Base-by-base conservation (phyloP, 1,140 invertebrate genomes). In the Drosophila aff. region DNA sequence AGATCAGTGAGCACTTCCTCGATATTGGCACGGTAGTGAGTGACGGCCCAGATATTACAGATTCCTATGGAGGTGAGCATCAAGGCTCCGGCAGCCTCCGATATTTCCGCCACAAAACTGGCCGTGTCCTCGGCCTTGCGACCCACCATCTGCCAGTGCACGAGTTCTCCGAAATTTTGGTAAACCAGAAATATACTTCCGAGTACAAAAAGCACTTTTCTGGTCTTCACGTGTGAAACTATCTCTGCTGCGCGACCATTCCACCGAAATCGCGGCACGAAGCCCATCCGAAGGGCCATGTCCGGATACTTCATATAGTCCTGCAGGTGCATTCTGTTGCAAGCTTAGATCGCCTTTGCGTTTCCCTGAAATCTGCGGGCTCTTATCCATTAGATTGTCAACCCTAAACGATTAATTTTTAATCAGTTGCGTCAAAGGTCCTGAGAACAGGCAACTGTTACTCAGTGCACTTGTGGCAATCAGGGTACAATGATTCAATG, bases 111-210 rank as follows among this genome's bases (percentile, higher is more conserved):
- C 4, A 90, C 40, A 15, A 73, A 62, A 0, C 18, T 58, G 23
- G 21, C 13, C 0, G 65, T 36, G 11, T 67, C n/a, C 2, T 44
- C 13, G 11, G 47, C 33, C 18, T 38, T 55, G 33, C 52, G 52
- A 6, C 52, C 52, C 13, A 38, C 33, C 33, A 38, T 16, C 13
- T 55, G 52, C 52, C 52, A 55, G 18, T 55, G 33, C 33, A 55
- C 52, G 2, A 38, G 43, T 38, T 10, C 49, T 31, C 89, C 89
- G 31, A 91, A 3, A 75, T 89, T 81, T 47, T 91, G 89, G 65
- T 91, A 91, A 15, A 79, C 15, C 43, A 91, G 47, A 53, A 81
- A 91, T 0, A 78, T 0, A 6, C 72, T 72, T 15, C 81, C 76
- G 55, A 76, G 77, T 2, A 73, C 18, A 23, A 38, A 38, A 21